phyloP scores from a whole-genome alignment of 2,888 invertebrate species.

The Luperina testacea region DNA sequence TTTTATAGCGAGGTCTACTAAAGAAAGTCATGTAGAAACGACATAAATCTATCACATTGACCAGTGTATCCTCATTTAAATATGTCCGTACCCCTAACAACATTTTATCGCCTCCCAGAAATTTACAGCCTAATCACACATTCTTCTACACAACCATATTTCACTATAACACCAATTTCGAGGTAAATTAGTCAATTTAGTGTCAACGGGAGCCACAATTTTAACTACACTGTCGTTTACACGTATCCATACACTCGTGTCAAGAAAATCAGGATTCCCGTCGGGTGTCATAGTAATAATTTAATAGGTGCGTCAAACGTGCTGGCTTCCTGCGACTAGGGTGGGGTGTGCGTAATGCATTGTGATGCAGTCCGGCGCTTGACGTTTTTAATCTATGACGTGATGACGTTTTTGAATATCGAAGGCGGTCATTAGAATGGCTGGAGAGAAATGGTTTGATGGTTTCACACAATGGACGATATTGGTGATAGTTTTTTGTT shows the following conservation, averaged over 20 bases:
- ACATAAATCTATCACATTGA: constrained; percentile 31
- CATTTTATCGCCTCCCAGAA: constrained; percentile 46
- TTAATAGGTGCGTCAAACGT: constrained; percentile 70
- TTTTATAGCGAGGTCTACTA: not conserved
- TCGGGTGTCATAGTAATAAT: constrained; percentile 66
- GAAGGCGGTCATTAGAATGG: constrained; percentile 36
- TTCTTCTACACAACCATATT: constrained; percentile 47
- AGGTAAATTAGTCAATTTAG: constrained; percentile 67
- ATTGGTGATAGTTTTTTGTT: constrained; percentile 18
- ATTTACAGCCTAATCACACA: constrained; percentile 44
- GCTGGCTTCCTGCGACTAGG: constrained; percentile 70
- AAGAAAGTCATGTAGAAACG: constrained; percentile 6
- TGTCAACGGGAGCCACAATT: constrained; percentile 61
- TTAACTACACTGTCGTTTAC: constrained; percentile 64
- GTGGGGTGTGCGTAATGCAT: constrained; percentile 69
- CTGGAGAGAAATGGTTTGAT: constrained; percentile 5
- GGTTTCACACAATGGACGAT: constrained; percentile 40
- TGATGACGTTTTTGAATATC: constrained; percentile 60
- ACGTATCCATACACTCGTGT: constrained; percentile 64
- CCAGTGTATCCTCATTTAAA: constrained; percentile 29
- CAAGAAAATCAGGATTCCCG: constrained; percentile 61
- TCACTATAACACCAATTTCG: constrained; percentile 59
- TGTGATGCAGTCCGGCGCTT: constrained; percentile 59
- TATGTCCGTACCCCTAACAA: constrained; percentile 3
- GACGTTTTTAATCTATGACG: constrained; percentile 64